These are phyloP conservation scores for Ectropis crepuscularia DNA, from an alignment of 2,888 invertebrate species.

Conservation along the genomic window DNA sequence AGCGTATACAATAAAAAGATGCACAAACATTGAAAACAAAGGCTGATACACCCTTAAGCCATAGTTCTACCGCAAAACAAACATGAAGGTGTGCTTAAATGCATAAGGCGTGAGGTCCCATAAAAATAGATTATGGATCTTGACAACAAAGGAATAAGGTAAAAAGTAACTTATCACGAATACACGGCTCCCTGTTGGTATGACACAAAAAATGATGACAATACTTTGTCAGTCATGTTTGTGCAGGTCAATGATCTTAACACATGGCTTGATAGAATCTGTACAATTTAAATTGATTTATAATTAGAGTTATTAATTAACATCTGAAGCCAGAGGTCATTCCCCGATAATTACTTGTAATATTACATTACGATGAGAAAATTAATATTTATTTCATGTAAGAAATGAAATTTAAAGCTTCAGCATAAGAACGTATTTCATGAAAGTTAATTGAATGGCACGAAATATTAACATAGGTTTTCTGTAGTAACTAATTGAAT, in stretches of 20 bases:
- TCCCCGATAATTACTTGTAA: slow-evolving; percentile 10
- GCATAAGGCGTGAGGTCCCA: slow-evolving; percentile 8
- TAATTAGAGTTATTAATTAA: not conserved
- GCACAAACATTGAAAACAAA: slow-evolving; percentile 21
- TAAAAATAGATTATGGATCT: not conserved
- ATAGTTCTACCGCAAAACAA: slow-evolving; percentile 19
- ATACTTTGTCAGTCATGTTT: slow-evolving; percentile 1
- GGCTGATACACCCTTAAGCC: slow-evolving; percentile 11
- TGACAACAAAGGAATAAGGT: not conserved
- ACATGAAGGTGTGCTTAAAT: slow-evolving; percentile 29
- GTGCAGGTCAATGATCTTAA: slow-evolving; percentile 15
- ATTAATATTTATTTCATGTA: slow-evolving; percentile 12
- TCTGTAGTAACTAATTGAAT: slow-evolving; percentile 12
- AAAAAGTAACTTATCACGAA: not conserved
- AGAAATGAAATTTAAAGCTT: slow-evolving; percentile 1
- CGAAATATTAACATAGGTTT: not conserved
- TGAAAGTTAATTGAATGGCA: slow-evolving; percentile 1
- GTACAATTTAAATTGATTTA: not conserved
- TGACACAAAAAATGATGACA: slow-evolving; percentile 17
- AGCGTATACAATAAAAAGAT: slow-evolving; percentile 8
- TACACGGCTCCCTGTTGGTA: slow-evolving; percentile 6
- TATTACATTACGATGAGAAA: not conserved
- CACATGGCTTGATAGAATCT: slow-evolving; percentile 5
- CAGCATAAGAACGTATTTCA: not conserved
- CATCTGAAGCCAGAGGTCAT: slow-evolving; percentile 2